Evolutionary conservation across 2,113 vertebrate species (phyloP).

Genomic region (cat (Felis catus)): DNA sequence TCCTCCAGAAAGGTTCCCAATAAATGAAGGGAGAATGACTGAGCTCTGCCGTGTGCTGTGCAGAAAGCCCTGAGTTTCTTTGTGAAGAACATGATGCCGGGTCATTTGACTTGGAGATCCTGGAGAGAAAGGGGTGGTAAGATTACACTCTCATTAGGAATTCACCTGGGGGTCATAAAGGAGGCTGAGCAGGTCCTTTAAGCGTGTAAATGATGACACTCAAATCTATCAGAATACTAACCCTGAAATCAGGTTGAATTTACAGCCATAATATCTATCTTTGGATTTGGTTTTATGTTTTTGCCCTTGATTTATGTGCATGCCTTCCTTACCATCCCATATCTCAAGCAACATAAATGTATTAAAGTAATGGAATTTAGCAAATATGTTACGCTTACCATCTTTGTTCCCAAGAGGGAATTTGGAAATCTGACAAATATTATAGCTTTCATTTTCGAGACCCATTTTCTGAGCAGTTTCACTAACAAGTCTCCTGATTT

Average conservation of each 20-base stretch:
- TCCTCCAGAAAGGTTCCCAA: background rate
- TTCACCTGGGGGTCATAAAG: background rate
- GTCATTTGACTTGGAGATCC: background rate
- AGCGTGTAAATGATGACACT: background rate
- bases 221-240: constrained; percentile 63
- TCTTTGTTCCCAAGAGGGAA: constrained; percentile 78
- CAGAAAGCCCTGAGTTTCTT: background rate
- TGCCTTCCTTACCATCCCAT: constrained; percentile 36
- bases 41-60: background rate
- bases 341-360: constrained; percentile 73
- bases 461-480: constrained; percentile 74
- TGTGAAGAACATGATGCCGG: background rate
- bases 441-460: constrained; percentile 79
- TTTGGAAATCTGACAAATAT: constrained; percentile 81
- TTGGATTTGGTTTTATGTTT: constrained; percentile 73
- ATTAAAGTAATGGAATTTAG: constrained; percentile 77
- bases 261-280: constrained; percentile 74
- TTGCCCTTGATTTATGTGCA: constrained; percentile 71
- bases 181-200: background rate
- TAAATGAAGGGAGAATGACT: background rate
- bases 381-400: constrained; percentile 76
- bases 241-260: constrained; percentile 71
- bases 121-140: background rate
- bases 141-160: background rate
- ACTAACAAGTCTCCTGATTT: constrained; percentile 81